phyloP scores from a whole-genome alignment of 2,888 invertebrate species.

The Apotomis betuletana region DNA sequence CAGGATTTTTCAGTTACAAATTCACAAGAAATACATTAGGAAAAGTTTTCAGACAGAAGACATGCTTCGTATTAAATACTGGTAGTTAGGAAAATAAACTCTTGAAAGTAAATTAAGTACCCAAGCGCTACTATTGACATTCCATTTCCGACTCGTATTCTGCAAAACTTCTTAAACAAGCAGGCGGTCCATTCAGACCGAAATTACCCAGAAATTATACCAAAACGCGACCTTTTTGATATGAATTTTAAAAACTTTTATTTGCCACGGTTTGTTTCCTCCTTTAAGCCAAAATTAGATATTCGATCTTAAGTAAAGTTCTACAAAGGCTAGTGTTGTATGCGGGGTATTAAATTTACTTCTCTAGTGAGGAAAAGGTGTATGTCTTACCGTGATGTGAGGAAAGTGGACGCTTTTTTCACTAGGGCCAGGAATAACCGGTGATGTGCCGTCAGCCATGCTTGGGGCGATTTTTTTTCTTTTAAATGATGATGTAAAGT shows the following conservation, averaged over 20 bases:
- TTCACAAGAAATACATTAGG: background rate
- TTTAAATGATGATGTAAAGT: constrained; percentile 74
- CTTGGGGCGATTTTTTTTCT: constrained; percentile 54
- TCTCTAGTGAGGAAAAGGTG: background rate
- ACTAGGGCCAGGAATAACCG: background rate
- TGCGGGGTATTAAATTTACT: constrained; percentile 22
- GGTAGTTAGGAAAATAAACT: constrained; percentile 3
- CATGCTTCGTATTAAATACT: background rate
- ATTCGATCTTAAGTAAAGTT: constrained; percentile 38
- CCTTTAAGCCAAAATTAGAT: constrained; percentile 13
- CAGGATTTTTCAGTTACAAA: background rate
- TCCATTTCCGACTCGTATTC: constrained; percentile 35
- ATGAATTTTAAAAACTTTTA: constrained; percentile 35
- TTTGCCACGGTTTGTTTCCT: constrained; percentile 13
- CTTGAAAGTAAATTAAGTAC: constrained; percentile 28
- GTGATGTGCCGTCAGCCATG: constrained; percentile 46
- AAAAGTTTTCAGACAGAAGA: constrained; percentile 3
- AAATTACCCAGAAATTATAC: constrained; percentile 37
- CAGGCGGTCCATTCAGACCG: constrained; percentile 17
- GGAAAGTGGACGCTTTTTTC: constrained; percentile 9
- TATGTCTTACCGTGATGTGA: background rate
- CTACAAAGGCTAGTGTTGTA: constrained; percentile 42
- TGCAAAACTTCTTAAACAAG: constrained; percentile 26
- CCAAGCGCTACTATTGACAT: constrained; percentile 32
- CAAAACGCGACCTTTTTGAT: constrained; percentile 34